Evolutionary conservation across 2,888 invertebrate species (phyloP), one percentile per base, ranked within the genome.

Genomic region (Galerucella nymphaeae): DNA sequence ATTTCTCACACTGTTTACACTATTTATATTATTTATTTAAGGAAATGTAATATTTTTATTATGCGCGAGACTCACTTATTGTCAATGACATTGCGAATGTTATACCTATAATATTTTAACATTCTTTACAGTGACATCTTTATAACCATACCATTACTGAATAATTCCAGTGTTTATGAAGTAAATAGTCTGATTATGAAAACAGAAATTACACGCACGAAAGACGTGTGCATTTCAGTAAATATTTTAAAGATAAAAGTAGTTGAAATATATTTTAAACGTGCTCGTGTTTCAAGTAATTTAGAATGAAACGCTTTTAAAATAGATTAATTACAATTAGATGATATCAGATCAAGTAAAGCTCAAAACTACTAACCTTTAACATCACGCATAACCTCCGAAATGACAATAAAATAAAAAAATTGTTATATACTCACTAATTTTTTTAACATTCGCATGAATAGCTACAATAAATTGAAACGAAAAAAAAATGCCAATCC

Each of bases 391-490:
- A 14, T 53, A 18, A 53, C 53, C 53, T 53, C 53, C 16, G 10
- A 53, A 53, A 53, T 10, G 18, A 53, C 53, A 53, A 53, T 53
- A 53, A 50, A n/a, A 50, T 50, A n/a, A 50, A 50, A n/a, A 14
- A 53, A 53, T 4, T 45, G 0, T 1, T 16, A 53, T 10, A 53
- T 18, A 48, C 4, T 5, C 5, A 53, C 11, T 0, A 16, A 53
- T 18, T 10, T 53, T 53, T 53, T 53, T 1, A 1, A 1, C 18
- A 16, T 18, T 18, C 10, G 53, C 53, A 53, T 53, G 18, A 18
- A 16, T 18, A 18, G 53, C 18, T 8, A 53, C 16, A 10, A 10
- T 53, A 53, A 53, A 53, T 53, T 53, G 18, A 18, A 18, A 53
- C 16, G 9, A 53, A 53, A 50, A 50, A 53, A 53, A 53, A 53